Evolutionary conservation across 92 coral and sea anemone species (phyloP).

Genomic region (Epizoanthus rinbou): DNA sequence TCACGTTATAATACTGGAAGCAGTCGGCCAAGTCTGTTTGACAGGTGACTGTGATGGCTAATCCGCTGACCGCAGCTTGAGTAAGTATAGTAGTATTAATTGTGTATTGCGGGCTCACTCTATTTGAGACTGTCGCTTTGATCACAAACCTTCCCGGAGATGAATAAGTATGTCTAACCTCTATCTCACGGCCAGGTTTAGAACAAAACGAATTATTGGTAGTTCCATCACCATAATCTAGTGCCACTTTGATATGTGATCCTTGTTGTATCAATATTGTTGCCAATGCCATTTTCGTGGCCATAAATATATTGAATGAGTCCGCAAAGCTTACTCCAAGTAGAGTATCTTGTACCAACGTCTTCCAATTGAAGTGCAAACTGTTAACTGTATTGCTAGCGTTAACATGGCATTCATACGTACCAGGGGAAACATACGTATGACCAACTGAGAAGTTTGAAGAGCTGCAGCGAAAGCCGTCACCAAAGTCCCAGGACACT

Average conservation of each 20-base stretch:
- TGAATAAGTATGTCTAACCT: neutral
- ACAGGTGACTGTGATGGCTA: neutral
- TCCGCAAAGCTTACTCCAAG: conserved; percentile 5
- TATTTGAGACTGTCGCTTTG: neutral
- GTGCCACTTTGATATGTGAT: conserved; percentile 1
- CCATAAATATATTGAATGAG: neutral
- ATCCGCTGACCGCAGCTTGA: neutral
- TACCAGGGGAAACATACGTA: neutral
- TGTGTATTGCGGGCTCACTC: neutral
- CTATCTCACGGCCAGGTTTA: neutral
- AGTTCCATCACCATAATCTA: conserved; percentile 19
- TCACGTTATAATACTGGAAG: conserved; percentile 24
- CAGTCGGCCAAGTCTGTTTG: neutral
- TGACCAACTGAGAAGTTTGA: conserved; percentile 16
- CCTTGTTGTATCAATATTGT: conserved; percentile 17
- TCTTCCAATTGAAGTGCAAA: conserved; percentile 4
- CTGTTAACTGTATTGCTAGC: neutral
- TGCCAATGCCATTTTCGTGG: neutral
- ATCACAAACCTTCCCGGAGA: neutral
- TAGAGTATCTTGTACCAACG: conserved; percentile 18
- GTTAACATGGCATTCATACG: neutral
- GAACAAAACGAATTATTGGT: neutral
- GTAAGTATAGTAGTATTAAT: neutral
- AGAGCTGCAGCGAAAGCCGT: conserved; percentile 8
- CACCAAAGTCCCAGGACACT: conserved; percentile 31